Evolutionary conservation across 1,140 invertebrate species (phyloP).

Genomic region (Nixonia krombeini): DNA sequence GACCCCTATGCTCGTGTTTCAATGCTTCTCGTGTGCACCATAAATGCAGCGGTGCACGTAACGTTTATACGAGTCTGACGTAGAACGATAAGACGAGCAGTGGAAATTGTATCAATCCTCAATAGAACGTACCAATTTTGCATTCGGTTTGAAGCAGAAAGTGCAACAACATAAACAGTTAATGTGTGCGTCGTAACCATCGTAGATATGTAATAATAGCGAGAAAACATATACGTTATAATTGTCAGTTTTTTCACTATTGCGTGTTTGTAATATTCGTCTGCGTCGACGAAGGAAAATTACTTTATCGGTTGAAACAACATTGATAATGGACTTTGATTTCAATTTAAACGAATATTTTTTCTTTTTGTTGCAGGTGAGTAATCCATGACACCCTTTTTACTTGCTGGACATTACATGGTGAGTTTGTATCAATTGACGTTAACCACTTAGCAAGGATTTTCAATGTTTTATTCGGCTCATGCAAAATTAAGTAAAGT

Average conservation of each 20-base stretch:
- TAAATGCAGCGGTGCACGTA: constrained; percentile 7
- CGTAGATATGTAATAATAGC: neutral
- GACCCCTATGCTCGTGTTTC: neutral
- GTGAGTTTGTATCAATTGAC: neutral
- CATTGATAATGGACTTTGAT: too few relatives aligned
- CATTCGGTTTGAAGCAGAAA: neutral
- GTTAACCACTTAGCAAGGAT: too few relatives aligned
- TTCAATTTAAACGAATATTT: neutral
- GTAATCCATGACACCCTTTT: neutral
- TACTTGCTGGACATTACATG: neutral
- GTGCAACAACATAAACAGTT: constrained; percentile 1
- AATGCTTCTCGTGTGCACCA: constrained; percentile 3
- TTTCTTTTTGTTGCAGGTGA: constrained; percentile 25
- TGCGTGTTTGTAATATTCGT: too few relatives aligned
- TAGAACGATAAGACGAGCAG: constrained; percentile 4
- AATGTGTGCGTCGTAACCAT: constrained; percentile 9
- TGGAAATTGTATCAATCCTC: constrained; percentile 6
- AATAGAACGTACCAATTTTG: constrained; percentile 1
- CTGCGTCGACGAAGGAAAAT: too few relatives aligned
- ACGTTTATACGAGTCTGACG: constrained; percentile 4
- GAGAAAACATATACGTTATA: neutral
- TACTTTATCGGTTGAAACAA: too few relatives aligned
- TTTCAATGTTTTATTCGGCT: too few relatives aligned
- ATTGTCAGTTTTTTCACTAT: too few relatives aligned
- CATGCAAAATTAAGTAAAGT: too few relatives aligned